Conservation (phyloP, 2,797 vertebrate species). For the Sorex maritimensis region DNA sequence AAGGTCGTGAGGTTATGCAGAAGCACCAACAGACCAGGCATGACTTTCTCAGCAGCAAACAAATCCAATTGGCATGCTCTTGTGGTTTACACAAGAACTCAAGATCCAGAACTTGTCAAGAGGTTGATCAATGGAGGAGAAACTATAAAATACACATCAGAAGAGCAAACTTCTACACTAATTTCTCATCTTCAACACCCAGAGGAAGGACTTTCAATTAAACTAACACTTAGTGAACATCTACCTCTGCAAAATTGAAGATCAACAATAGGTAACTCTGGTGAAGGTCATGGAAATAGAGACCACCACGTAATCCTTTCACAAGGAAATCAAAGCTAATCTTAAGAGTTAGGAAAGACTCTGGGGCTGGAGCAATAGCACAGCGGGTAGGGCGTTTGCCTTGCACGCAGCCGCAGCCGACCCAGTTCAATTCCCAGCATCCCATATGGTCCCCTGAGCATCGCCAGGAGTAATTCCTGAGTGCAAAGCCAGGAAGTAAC, state of each 20-base stretch:
- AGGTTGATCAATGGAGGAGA: background rate
- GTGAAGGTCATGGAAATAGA: background rate
- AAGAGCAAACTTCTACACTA: background rate
- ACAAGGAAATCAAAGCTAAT: no score
- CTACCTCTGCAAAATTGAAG: background rate
- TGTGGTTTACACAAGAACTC: conserved; percentile 5
- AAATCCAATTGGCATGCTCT: background rate
- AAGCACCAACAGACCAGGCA: background rate
- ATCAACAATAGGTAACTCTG: background rate
- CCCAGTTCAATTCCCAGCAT: no score
- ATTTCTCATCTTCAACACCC: background rate
- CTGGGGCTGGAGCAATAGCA: no score
- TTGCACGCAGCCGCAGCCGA: no score
- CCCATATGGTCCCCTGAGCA: no score
- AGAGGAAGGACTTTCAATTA: background rate
- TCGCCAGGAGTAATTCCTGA: no score
- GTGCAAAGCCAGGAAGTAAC: no score
- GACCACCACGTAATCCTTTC: background rate
- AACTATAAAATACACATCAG: conserved; percentile 38
- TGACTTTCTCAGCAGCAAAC: background rate
- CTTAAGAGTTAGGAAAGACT: no score
- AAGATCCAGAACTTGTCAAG: background rate
- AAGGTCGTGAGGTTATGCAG: background rate
- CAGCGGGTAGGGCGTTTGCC: no score
- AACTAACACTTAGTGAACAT: background rate